Evolutionary conservation across 2,888 invertebrate genomes (phyloP), one percentile per base, ranked within the genome.

Genomic region (Synergus laeviventris): DNA sequence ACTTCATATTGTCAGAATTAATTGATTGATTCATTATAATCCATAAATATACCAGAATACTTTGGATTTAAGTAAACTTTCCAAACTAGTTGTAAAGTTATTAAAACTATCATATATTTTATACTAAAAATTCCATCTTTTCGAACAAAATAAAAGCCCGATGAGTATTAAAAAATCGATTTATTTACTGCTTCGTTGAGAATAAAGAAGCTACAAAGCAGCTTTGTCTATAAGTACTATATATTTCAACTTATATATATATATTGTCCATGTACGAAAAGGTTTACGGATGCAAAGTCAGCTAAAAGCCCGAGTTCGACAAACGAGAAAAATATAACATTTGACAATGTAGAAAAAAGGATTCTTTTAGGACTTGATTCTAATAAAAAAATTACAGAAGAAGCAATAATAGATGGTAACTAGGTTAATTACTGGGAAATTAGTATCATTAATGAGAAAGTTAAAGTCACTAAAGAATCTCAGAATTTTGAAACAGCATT

Each of bases 151-250:
- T 16, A 45, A 16, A 8, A 21, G 64, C 18, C 12, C 39, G 24
- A 21, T 39, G 39, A 39, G 7, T 64, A 64, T 42, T 64, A 64
- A 64, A 64, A 42, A 64, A 64, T 64, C 64, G 64, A 64, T 64
- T 64, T 42, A 64, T 16, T 16, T 14, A 16, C 14, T 45, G 42
- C 18, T 39, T 38, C 39, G 39, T 11, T 18, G 64, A 38, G 64
- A 39, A 38, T 38, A 42, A 62, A 11, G 18, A 1, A 18, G 18
- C 18, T 36, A 62, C 21, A 39, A 64, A 64, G 39, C 64, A 21
- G 39, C 64, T 64, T 64, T 64, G 14, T 45, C 42, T 24, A 42
- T 9, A 21, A 45, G 45, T 12, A 66, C 45, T 16, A 16, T 24
- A 24, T 24, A 21, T 66, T 45, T 45, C 8, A 45, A 45, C 14